phyloP scores from a whole-genome alignment of 2,797 vertebrate species.

The Thalassophryne amazonica region DNA sequence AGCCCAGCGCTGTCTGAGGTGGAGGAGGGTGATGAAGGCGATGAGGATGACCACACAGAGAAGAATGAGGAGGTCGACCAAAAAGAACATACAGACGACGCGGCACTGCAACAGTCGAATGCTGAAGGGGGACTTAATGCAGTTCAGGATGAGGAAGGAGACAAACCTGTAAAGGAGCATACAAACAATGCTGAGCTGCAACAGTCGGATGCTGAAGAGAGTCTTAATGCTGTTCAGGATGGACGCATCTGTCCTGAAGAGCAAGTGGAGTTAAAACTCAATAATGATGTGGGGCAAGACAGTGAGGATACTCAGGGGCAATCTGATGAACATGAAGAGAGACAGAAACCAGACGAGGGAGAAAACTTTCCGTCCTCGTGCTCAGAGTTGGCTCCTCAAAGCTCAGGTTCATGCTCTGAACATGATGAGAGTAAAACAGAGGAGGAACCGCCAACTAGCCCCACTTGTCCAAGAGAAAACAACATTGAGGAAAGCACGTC shows the following conservation, averaged over 20 bases:
- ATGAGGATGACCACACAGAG: constrained; percentile 1
- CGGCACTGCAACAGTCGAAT: no score
- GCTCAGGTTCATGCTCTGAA: constrained; percentile 23
- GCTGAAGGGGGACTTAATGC: no score
- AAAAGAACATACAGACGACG: no score
- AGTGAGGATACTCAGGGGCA: constrained; percentile 41
- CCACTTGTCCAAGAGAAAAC: constrained; percentile 20
- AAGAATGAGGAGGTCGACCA: no score
- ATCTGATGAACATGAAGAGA: constrained; percentile 10
- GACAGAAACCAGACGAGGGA: constrained; percentile 11
- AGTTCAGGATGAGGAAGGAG: no score
- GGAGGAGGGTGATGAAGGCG: constrained; percentile 46
- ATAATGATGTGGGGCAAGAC: constrained; percentile 19
- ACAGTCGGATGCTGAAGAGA: constrained; percentile 38
- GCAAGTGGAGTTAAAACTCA: background rate
- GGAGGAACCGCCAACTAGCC: constrained; percentile 24
- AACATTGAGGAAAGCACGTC: constrained; percentile 16
- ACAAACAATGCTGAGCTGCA: constrained; percentile 19
- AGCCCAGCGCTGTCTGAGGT: constrained; percentile 54
- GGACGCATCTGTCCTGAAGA: constrained; percentile 25
- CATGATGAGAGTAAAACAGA: constrained; percentile 9
- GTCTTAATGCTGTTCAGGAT: constrained; percentile 22
- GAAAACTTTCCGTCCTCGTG: constrained; percentile 9
- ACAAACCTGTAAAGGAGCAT: constrained; percentile 38
- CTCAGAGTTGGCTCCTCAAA: constrained; percentile 24